These are phyloP conservation scores for Himalopsyche tibetana DNA, from an alignment of 2,888 invertebrate species.

Conservation along the genomic window DNA sequence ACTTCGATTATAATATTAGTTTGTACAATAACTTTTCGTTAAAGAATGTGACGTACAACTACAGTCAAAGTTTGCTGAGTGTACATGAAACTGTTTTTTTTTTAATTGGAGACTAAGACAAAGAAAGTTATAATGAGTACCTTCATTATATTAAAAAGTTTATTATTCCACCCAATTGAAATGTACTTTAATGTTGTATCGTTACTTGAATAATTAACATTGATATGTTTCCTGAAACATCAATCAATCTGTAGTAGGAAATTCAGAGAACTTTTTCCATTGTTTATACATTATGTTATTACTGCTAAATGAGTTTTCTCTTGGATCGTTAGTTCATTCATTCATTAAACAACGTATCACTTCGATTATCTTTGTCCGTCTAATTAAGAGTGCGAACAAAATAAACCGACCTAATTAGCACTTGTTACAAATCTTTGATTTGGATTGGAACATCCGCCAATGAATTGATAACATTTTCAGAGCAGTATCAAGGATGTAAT, in stretches of 20 bases:
- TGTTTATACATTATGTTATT: not conserved
- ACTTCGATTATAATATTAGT: no score
- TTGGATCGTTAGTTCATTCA: not conserved
- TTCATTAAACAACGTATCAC: not conserved
- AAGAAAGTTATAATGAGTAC: no score
- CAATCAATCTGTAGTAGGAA: not conserved
- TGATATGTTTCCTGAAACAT: not conserved
- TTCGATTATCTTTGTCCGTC: not conserved
- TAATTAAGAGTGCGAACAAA: not conserved
- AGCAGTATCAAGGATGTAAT: not conserved
- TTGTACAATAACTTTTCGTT: no score
- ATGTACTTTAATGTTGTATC: not conserved
- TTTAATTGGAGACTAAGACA: no score
- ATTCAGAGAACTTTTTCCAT: not conserved
- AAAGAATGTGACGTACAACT: no score
- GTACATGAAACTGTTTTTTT: no score
- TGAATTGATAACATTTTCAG: not conserved
- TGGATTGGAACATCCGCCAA: constrained; percentile 15
- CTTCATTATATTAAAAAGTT: no score
- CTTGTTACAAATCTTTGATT: constrained; percentile 21
- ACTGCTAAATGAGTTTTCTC: not conserved
- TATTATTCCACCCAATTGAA: not conserved
- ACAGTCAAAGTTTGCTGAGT: no score
- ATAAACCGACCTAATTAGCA: not conserved
- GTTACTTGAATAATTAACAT: not conserved